Evolutionary conservation across 2,113 vertebrate species (phyloP), one percentile per base, ranked within the genome.

Genomic region (Acanthisitta chloris): DNA sequence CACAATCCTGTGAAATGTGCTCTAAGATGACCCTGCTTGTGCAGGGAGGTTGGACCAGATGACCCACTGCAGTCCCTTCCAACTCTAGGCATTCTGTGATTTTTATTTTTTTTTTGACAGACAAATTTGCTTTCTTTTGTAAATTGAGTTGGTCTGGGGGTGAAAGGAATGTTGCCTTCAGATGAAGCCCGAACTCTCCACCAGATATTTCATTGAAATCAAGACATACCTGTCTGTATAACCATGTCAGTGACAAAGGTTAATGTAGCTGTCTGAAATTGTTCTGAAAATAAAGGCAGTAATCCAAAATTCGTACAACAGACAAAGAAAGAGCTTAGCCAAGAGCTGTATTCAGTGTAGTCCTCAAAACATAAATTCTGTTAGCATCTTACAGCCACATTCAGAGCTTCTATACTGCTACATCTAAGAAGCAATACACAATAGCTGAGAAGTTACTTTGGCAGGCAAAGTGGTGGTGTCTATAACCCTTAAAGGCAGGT

Each of bases 61-160:
- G 10, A 31, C 42, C 48, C 17, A 36, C 0, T 69, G 62, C 26
- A 9, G 36, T 59, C 8, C 14, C 40, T 71, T 79, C 13, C 16
- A 79, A 1, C 7, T 8, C 48, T 55, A 34, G 14, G n/a, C 31
- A 7, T 70, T 78, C 57, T 87, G 40, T 29, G 10, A 38, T 46
- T 28, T 38, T 54, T 12, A 14, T 59, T 86, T 54, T 12, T 15
- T 59, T 86, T 64, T 43, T 87, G 49, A 34, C 21, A 51, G 17
- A 16, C 40, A 12, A 34, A 28, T 73, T 93, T 84, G 29, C 58
- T 86, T 70, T 88, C 6, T 58, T 64, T 88, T 34, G 17, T 65
- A 28, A 69, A 52, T 38, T 52, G 24, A 0, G 8, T 18, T 13
- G 14, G 11, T 14, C 1, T 3, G 5, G 4, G 9, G 16, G 3